Conservation (phyloP, 2,113 vertebrate species). For the Zapus hudsonius region DNA sequence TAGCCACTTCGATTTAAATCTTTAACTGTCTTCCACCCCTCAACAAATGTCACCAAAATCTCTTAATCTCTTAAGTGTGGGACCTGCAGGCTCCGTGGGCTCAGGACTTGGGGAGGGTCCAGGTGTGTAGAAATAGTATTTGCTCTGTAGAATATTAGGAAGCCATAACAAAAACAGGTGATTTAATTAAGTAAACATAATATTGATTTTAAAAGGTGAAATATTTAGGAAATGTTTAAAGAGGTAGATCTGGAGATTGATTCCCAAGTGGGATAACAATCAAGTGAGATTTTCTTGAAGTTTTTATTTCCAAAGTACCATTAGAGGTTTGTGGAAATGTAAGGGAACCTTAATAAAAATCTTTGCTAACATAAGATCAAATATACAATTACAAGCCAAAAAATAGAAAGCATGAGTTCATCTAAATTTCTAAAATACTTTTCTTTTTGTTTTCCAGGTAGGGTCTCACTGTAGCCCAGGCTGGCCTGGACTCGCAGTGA, state of each 20-base stretch:
- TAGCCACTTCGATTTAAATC: neutral
- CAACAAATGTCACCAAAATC: conserved; percentile 3
- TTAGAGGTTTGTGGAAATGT: neutral
- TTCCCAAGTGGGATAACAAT: neutral
- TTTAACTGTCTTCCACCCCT: neutral
- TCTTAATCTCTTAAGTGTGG: too few relatives aligned
- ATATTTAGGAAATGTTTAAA: conserved; percentile 13
- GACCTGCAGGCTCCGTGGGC: neutral
- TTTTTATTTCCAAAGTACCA: conserved; percentile 16
- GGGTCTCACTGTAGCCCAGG: too few relatives aligned
- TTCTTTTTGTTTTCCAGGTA: too few relatives aligned
- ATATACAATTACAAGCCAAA: conserved; percentile 53
- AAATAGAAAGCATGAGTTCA: conserved; percentile 49
- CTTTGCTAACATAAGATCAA: conserved; percentile 21
- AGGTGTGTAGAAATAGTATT: neutral
- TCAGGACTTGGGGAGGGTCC: neutral
- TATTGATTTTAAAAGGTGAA: neutral
- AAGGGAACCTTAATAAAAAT: conserved; percentile 1
- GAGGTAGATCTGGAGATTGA: conserved; percentile 31
- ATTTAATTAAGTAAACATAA: neutral
- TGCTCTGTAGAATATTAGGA: neutral
- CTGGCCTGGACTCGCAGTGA: too few relatives aligned
- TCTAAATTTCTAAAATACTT: conserved; percentile 59
- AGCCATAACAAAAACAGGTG: neutral
- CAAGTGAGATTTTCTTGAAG: neutral